phyloP scores from a whole-genome alignment of 2,888 invertebrate species.

The Stenolophus ochropezus region DNA sequence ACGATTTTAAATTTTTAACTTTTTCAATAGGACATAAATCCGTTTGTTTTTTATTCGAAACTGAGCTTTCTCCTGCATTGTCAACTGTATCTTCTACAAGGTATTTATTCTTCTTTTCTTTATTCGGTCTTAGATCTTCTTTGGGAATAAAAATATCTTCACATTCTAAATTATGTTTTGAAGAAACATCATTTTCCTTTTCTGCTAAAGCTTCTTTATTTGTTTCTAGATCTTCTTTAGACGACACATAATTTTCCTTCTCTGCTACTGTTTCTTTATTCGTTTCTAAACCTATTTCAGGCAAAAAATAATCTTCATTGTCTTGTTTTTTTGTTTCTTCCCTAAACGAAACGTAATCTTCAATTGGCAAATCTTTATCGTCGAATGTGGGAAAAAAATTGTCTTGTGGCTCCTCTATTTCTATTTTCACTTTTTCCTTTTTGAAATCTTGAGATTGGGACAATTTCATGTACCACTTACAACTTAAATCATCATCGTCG shows the following conservation, averaged over 20 bases:
- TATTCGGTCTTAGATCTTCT: too few relatives aligned
- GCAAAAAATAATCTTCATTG: background rate
- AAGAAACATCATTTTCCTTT: too few relatives aligned
- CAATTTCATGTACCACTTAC: conserved; percentile 43
- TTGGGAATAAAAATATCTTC: too few relatives aligned
- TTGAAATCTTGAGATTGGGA: conserved; percentile 48
- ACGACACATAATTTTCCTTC: background rate
- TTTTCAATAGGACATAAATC: too few relatives aligned
- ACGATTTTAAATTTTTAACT: too few relatives aligned
- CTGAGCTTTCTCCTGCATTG: too few relatives aligned
- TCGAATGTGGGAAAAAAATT: background rate
- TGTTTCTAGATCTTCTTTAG: background rate
- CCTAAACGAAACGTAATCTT: background rate
- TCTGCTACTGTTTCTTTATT: background rate
- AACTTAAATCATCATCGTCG: conserved; percentile 40
- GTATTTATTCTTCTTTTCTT: too few relatives aligned
- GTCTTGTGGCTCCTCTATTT: background rate
- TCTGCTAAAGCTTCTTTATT: background rate
- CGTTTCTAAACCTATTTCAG: background rate
- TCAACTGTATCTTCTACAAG: too few relatives aligned
- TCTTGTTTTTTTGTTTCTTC: too few relatives aligned
- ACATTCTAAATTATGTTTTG: too few relatives aligned
- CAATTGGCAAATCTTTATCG: background rate
- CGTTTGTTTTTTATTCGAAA: too few relatives aligned
- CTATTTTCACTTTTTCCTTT: too few relatives aligned